Base-by-base conservation (phyloP, 2,888 invertebrate genomes). In the Hylaea fasciaria region DNA sequence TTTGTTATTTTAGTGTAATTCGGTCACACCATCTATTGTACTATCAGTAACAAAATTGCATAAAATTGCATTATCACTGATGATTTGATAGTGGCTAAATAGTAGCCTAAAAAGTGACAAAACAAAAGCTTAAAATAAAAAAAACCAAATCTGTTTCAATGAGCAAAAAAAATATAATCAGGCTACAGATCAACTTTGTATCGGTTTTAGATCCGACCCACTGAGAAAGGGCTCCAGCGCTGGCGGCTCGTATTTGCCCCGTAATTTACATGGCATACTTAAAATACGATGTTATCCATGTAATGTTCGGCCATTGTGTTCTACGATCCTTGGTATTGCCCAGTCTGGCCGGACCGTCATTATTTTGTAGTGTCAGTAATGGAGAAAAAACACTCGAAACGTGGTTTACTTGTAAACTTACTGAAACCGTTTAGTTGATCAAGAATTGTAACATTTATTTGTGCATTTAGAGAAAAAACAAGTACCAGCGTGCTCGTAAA, bases 221-320 rank as follows among this genome's bases (percentile, higher is more conserved):
- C 35, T 35, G 35, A 11, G 35, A 47, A 47, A 5, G 16, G 16
- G 16, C 13, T 35, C 35, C 35, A 16, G 39, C 12, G 13, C 14
- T 55, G 47, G 45, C 57, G 71, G 71, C 74, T 73, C 73, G 74
- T 72, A 68, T 74, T 76, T 71, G 73, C 65, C 71, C 71, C 75
- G 73, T 80, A 79, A 82, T 83, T 82, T 85, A 83, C 81, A 82
- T 80, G 72, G 62, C 71, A 66, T 74, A 73, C 70, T 73, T 73
- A 81, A 78, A 56, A 78, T 81, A 74, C 72, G 73, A 75, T 78
- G 74, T 81, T 79, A 77, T 78, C 73, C 76, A 74, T 71, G 73
- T 76, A 71, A 74, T 62, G 61, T 71, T 69, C 70, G 69, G 64
- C 65, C 71, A 72, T 73, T 76, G 75, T 77, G 71, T 65, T 76